phyloP scores from a whole-genome alignment of 2,113 vertebrate genomes.

The Bubo bubo region DNA sequence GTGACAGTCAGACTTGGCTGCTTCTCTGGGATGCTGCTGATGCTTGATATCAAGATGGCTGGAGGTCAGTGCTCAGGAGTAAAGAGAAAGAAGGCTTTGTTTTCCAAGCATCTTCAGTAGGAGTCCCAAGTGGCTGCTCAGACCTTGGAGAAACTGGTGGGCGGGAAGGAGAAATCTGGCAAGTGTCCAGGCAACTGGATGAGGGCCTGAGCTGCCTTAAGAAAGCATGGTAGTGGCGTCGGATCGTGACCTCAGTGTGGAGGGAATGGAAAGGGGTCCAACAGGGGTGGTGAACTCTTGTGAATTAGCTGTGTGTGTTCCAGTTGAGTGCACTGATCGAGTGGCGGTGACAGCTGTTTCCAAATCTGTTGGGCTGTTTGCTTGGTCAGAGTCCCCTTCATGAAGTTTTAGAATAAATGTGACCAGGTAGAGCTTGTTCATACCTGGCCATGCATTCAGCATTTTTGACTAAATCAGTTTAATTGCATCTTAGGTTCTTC shows the following conservation, averaged over 20 bases:
- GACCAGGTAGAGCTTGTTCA: not conserved
- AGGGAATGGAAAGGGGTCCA: not conserved
- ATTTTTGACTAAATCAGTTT: not conserved
- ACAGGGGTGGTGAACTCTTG: not conserved
- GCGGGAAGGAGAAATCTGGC: not conserved
- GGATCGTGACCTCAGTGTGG: not conserved
- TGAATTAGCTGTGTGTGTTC: not conserved
- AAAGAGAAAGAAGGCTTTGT: not conserved
- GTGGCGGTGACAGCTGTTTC: not conserved
- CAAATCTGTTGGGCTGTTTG: not conserved
- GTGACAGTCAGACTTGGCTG: not conserved
- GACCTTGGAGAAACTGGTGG: not conserved
- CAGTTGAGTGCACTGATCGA: not conserved
- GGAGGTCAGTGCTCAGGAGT: not conserved
- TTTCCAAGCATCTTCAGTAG: not conserved
- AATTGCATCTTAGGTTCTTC: not conserved
- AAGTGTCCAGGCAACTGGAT: not conserved
- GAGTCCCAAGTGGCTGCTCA: not conserved
- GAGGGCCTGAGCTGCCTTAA: not conserved
- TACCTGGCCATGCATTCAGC: not conserved
- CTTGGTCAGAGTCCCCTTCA: not conserved
- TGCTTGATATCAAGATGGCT: not conserved
- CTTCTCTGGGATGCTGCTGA: not conserved
- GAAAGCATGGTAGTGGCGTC: not conserved
- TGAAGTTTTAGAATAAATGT: fast-evolving